phyloP scores from a whole-genome alignment of 2,113 vertebrate genomes.

The Poicephalus meyeri region DNA sequence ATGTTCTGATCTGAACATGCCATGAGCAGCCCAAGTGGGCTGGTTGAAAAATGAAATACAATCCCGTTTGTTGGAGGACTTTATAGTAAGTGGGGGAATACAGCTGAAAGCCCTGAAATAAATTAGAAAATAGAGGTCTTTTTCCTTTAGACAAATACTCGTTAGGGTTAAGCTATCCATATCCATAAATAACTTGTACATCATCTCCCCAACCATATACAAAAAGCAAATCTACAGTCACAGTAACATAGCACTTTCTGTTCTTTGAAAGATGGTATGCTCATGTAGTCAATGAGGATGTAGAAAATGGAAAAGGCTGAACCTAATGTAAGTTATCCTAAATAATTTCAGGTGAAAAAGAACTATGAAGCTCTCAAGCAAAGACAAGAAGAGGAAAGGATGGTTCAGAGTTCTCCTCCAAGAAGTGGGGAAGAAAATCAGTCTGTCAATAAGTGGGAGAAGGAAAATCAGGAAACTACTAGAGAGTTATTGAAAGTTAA shows the following conservation, averaged over 20 bases:
- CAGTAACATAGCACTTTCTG: not conserved
- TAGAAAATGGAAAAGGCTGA: not conserved
- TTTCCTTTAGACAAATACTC: not conserved
- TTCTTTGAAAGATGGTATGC: not conserved
- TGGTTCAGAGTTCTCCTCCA: conserved; percentile 87
- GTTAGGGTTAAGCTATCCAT: not conserved
- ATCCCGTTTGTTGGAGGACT: not conserved
- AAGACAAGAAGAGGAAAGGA: conserved; percentile 94
- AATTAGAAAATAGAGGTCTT: not conserved
- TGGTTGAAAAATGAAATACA: not conserved
- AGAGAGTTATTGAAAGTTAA: conserved; percentile 95
- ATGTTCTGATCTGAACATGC: not conserved
- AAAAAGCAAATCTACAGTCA: not conserved
- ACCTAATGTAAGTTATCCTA: not conserved
- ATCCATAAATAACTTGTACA: not conserved
- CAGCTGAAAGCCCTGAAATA: not conserved
- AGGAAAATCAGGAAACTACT: conserved; percentile 94
- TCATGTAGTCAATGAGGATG: not conserved
- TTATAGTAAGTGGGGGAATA: not conserved
- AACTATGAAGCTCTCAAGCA: conserved; percentile 98
- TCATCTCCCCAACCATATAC: not conserved
- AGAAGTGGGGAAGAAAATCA: conserved; percentile 80
- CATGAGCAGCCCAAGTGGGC: not conserved
- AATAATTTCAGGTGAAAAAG: conserved; percentile 90
- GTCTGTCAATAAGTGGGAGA: conserved; percentile 87